Conservation (phyloP, 2,888 invertebrate species). For the Achlya flavicornis region DNA sequence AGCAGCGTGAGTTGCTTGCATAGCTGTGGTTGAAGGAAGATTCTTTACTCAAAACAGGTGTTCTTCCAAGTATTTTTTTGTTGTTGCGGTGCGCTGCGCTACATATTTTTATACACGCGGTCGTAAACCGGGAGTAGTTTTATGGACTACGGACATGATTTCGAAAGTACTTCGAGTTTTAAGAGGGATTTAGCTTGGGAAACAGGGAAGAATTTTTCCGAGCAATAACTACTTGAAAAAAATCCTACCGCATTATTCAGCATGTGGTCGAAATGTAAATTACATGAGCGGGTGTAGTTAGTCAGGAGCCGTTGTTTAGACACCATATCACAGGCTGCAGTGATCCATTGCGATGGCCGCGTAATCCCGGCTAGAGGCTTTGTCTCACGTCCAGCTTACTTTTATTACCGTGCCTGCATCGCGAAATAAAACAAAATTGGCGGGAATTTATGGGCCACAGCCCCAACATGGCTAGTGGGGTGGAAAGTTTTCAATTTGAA, state of each 20-base stretch:
- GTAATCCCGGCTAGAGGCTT: constrained; percentile 80
- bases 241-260: neutral
- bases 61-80: constrained; percentile 4
- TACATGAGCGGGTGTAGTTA: constrained; percentile 45
- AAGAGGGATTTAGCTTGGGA: constrained; percentile 47
- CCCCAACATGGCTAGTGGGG: constrained; percentile 79
- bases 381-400: constrained; percentile 84
- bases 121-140: constrained; percentile 62
- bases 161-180: constrained; percentile 55
- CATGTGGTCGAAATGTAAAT: constrained; percentile 34
- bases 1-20: neutral
- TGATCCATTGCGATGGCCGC: constrained; percentile 79
- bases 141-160: constrained; percentile 52
- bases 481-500: constrained; percentile 84
- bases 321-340: constrained; percentile 74
- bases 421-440: constrained; percentile 84
- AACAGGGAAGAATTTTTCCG: constrained; percentile 34
- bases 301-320: constrained; percentile 74
- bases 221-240: constrained; percentile 6
- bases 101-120: constrained; percentile 58
- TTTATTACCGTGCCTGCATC: constrained; percentile 83
- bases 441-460: constrained; percentile 81
- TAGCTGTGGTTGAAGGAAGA: neutral
- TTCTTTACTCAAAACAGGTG: constrained; percentile 4
- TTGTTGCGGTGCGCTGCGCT: constrained; percentile 42